These are phyloP conservation scores for Cheilosia vernalis DNA, from an alignment of 2,888 invertebrate species.

Conservation along the genomic window DNA sequence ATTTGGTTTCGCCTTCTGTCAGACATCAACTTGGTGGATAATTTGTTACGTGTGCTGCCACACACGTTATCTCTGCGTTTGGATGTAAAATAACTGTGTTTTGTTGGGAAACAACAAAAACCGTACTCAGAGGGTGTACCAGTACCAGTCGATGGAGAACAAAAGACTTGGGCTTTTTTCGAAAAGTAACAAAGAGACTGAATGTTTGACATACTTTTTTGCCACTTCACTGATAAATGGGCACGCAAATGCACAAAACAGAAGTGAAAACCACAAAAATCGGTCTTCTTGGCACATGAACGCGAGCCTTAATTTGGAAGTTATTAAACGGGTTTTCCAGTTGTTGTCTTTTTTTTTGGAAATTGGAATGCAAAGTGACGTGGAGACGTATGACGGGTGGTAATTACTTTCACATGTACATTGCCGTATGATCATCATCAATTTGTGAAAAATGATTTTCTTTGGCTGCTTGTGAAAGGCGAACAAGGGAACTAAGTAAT, in stretches of 20 bases:
- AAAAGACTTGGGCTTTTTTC: constrained; percentile 4
- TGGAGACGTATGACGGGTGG: background rate
- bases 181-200: constrained; percentile 15
- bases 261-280: constrained; percentile 60
- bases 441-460: constrained; percentile 3
- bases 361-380: constrained; percentile 10
- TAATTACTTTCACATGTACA: constrained; percentile 52
- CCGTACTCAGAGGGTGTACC: background rate
- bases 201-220: constrained; percentile 63
- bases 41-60: constrained; percentile 2
- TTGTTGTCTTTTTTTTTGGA: background rate
- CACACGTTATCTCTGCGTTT: constrained; percentile 2
- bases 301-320: constrained; percentile 40
- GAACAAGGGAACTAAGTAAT: constrained; percentile 30
- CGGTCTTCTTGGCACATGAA: constrained; percentile 16
- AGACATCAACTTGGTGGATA: constrained; percentile 1
- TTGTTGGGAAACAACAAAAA: background rate
- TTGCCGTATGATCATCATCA: constrained; percentile 10
- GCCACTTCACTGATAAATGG: constrained; percentile 18
- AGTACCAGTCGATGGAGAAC: constrained; percentile 13
- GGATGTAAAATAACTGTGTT: constrained; percentile 8
- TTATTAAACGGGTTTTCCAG: constrained; percentile 38
- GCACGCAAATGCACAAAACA: constrained; percentile 55
- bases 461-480: background rate
- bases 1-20: constrained; percentile 55